Evolutionary conservation across 2,113 vertebrate species (phyloP).

Genomic region (Plecotus auritus): DNA sequence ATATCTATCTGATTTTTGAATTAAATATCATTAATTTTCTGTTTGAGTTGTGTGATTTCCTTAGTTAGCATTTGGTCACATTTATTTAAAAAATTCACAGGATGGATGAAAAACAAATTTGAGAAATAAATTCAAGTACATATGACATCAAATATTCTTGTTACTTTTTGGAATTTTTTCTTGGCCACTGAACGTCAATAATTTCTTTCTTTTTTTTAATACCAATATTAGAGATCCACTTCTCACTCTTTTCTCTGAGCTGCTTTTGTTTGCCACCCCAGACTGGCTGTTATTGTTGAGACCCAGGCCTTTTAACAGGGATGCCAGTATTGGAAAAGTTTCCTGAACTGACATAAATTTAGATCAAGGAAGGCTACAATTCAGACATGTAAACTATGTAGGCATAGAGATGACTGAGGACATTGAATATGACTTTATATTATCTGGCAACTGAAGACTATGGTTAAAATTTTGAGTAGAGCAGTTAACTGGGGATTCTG

Average conservation of each 20-base stretch:
- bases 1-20: background rate
- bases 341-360: background rate
- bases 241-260: background rate
- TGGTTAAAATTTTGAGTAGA: background rate
- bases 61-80: background rate
- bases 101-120: background rate
- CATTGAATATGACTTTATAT: background rate
- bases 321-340: background rate
- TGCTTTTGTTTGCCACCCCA: background rate
- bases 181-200: background rate
- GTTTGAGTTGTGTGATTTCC: background rate
- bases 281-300: background rate
- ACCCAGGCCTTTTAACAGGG: background rate
- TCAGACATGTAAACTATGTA: background rate
- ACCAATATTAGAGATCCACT: background rate
- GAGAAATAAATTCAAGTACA: background rate
- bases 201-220: background rate
- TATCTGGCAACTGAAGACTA: background rate
- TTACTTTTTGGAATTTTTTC: background rate
- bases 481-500: background rate
- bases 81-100: background rate
- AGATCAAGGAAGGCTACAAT: background rate
- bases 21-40: constrained; percentile 5
- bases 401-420: background rate
- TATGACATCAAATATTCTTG: background rate